Evolutionary conservation across 2,888 invertebrate genomes (phyloP).

Genomic region (Sepioteuthis lessoniana): DNA sequence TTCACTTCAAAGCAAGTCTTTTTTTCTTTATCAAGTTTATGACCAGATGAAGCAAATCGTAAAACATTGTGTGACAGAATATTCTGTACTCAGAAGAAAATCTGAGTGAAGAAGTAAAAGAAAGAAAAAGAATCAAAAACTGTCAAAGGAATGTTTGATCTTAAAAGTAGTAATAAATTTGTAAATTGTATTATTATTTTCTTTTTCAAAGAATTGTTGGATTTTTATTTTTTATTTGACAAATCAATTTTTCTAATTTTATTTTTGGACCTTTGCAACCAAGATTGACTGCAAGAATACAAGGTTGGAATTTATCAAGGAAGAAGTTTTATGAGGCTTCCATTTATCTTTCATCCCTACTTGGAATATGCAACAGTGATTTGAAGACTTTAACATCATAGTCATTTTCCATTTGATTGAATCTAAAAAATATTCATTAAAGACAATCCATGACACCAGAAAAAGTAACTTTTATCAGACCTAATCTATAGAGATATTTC

Average conservation of each 20-base stretch:
- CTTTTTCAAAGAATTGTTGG: neutral
- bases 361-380: neutral
- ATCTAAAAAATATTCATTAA: neutral
- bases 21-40: neutral
- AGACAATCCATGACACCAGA: neutral
- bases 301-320: neutral
- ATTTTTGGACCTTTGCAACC: neutral
- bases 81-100: neutral
- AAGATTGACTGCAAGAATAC: neutral
- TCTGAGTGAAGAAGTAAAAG: neutral
- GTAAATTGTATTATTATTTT: neutral
- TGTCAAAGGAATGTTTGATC: neutral
- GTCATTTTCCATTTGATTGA: neutral
- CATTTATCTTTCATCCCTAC: neutral
- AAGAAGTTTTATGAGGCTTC: neutral
- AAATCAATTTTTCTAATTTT: neutral
- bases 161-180: neutral
- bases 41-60: neutral
- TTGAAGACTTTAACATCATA: neutral
- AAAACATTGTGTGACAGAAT: neutral
- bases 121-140: neutral
- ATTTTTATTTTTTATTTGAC: neutral
- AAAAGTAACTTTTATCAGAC: neutral
- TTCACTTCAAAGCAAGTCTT: neutral
- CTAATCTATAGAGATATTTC: neutral